Evolutionary conservation across 2,797 vertebrate genomes (phyloP).

Genomic region (Pteronotus mesoamericanus): DNA sequence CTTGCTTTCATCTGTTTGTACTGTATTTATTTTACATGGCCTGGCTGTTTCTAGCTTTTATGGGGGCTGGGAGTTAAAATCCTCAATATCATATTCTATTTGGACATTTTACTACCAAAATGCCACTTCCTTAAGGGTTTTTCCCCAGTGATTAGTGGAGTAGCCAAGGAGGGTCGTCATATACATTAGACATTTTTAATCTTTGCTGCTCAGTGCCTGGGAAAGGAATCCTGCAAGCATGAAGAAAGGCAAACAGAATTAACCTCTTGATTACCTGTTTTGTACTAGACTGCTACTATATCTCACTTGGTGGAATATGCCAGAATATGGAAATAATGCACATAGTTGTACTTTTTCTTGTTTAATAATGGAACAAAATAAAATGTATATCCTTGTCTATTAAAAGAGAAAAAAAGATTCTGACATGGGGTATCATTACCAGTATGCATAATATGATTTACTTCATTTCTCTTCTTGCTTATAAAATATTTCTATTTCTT

Average conservation of each 20-base stretch:
- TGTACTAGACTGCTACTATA: background rate
- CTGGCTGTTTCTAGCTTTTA: background rate
- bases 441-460: background rate
- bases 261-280: background rate
- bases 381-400: background rate
- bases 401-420: background rate
- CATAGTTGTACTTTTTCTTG: background rate
- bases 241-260: background rate
- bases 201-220: conserved; percentile 57
- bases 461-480: conserved; percentile 66
- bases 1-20: background rate
- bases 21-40: background rate
- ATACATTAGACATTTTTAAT: background rate
- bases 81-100: background rate
- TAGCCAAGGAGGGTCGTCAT: background rate
- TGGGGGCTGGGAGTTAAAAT: background rate
- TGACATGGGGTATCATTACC: background rate
- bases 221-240: background rate
- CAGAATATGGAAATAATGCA: background rate
- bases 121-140: background rate
- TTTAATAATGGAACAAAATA: background rate
- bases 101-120: background rate
- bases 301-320: background rate
- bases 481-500: conserved; percentile 85
- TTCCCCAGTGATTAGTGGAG: background rate